Evolutionary conservation across 2,888 invertebrate species (phyloP).

Genomic region (Liodrosophila aerea): DNA sequence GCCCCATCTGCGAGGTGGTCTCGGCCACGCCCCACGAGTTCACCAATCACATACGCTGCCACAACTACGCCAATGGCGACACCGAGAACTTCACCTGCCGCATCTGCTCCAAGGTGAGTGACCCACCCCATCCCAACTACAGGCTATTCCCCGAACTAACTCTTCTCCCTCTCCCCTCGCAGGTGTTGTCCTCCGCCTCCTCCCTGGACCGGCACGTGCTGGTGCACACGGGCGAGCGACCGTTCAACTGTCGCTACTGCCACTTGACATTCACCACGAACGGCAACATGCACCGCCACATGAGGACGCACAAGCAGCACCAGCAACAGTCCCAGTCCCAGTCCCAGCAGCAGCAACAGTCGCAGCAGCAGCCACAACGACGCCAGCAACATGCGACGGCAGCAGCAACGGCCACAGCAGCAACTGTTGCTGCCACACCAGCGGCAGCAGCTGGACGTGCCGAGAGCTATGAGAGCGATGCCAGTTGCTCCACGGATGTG

Average conservation of each 20-base stretch:
- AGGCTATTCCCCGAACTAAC: neutral
- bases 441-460: conserved; percentile 31
- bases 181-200: conserved; percentile 89
- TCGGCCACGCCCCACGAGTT: conserved; percentile 86
- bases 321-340: conserved; percentile 64
- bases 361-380: conserved; percentile 26
- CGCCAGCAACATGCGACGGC: conserved; percentile 10
- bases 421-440: conserved; percentile 7
- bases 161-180: neutral
- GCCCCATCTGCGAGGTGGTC: conserved; percentile 86
- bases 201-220: conserved; percentile 91
- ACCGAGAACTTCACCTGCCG: conserved; percentile 82
- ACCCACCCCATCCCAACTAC: neutral
- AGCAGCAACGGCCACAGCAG: conserved; percentile 9
- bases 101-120: conserved; percentile 82
- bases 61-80: conserved; percentile 84
- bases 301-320: conserved; percentile 87
- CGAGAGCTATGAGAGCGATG: conserved; percentile 85
- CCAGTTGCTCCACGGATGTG: conserved; percentile 83
- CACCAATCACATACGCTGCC: conserved; percentile 87
- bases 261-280: conserved; percentile 92
- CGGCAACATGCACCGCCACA: conserved; percentile 93
- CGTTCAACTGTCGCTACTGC: conserved; percentile 90
- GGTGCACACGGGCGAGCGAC: conserved; percentile 91
- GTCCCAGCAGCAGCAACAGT: conserved; percentile 18